phyloP scores from a whole-genome alignment of 2,113 vertebrate species.

The Mugil cephalus region DNA sequence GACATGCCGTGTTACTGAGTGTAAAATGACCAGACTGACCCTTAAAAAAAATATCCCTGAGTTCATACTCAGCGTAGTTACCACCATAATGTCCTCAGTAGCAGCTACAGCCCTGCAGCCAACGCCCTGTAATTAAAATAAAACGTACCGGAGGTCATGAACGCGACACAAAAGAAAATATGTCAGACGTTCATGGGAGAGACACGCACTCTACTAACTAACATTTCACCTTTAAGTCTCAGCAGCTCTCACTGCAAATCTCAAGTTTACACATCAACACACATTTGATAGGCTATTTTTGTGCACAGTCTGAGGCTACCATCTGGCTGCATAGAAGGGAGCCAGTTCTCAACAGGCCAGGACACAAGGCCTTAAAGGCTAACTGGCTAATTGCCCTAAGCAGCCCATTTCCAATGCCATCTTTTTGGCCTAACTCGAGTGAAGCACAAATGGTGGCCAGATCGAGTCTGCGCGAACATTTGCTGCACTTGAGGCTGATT shows the following conservation, averaged over 20 bases:
- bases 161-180: constrained; percentile 24
- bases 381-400: constrained; percentile 77
- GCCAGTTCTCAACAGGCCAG: constrained; percentile 73
- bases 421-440: constrained; percentile 51
- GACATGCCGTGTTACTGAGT: too few relatives aligned
- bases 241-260: constrained; percentile 30
- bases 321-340: constrained; percentile 72
- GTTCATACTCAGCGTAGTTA: background rate
- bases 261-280: constrained; percentile 60
- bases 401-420: constrained; percentile 60
- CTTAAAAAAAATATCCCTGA: too few relatives aligned
- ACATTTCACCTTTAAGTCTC: constrained; percentile 60
- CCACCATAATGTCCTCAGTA: background rate
- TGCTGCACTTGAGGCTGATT: constrained; percentile 68
- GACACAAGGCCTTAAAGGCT: constrained; percentile 77
- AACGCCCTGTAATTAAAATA: constrained; percentile 32
- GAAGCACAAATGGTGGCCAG: constrained; percentile 64
- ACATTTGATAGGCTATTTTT: constrained; percentile 66
- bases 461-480: constrained; percentile 59
- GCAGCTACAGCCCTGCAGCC: constrained; percentile 12
- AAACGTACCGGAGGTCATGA: constrained; percentile 25
- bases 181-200: constrained; percentile 12
- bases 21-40: too few relatives aligned
- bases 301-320: constrained; percentile 67
- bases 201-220: constrained; percentile 11